These are phyloP conservation scores for Lasius platythorax DNA, from an alignment of 2,888 invertebrate species.

Conservation along the genomic window DNA sequence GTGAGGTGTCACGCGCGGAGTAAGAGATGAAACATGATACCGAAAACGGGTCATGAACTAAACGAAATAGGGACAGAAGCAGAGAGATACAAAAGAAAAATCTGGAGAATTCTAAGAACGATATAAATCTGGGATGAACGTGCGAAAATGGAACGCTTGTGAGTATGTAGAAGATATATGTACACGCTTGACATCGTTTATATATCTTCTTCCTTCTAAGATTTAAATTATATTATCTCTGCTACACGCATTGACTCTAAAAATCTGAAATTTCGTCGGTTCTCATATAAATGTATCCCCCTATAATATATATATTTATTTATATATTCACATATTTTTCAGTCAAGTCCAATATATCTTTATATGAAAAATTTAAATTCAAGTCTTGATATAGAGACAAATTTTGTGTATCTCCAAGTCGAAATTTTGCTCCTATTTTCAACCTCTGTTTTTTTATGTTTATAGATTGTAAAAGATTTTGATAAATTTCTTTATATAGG, in stretches of 20 bases:
- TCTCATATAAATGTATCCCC: neutral
- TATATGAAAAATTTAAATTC: neutral
- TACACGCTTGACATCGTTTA: neutral
- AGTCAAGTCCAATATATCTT: neutral
- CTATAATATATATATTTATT: neutral
- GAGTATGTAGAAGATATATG: neutral
- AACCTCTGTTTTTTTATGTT: neutral
- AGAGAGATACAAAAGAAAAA: conserved; percentile 43
- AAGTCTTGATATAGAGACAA: neutral
- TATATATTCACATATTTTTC: neutral
- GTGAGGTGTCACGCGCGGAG: conserved; percentile 23
- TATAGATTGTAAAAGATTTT: neutral
- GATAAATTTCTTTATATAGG: neutral
- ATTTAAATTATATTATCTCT: conserved; percentile 17
- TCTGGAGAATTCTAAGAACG: conserved; percentile 6
- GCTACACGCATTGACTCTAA: neutral
- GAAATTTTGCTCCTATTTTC: neutral
- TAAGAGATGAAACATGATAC: neutral
- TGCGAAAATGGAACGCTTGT: neutral
- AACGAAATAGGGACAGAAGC: neutral
- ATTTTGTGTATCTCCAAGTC: neutral
- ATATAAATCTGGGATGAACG: conserved; percentile 9
- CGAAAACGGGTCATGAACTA: neutral
- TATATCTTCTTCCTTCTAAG: neutral
- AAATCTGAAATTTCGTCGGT: neutral